Base-by-base conservation (phyloP, 2,888 invertebrate genomes). In the Masnerella sp. region DNA sequence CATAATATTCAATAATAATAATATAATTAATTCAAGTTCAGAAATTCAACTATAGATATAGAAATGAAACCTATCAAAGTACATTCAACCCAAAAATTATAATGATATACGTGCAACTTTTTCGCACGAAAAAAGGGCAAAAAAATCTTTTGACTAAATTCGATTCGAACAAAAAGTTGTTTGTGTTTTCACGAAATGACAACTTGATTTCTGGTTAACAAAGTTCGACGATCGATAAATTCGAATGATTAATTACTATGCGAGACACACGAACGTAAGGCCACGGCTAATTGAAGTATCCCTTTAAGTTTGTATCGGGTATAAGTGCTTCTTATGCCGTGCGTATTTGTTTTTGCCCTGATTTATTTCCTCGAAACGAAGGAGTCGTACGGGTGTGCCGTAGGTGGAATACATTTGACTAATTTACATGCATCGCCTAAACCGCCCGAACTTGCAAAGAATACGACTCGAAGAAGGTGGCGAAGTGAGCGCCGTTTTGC, bases 401-500 rank as follows among this genome's bases (percentile, higher is more conserved):
- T 52, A 71, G 78, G 59, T 73, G 75, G 73, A 76, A 76, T 75
- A 78, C 75, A 79, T 73, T 74, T 62, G 72, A 73, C 65, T 75
- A 71, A 75, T 79, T 78, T 73, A 69, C 76, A 78, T 72, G 77
- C 77, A 67, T 52, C 47, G 59, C 51, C 45, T 72, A 49, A 61
- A 64, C 58, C 49, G 73, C 12, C 59, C 25, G 68, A 17, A 20
- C 47, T 56, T 15, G 62, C 36, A 45, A 30, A 64, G 75, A 73
- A 71, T 70, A 68, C 68, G 65, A 75, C 74, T 74, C 58, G 52
- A 58, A 70, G 70, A 30, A 59, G 58, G 58, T 70, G 49, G 40
- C 15, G 17, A 75, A 51, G 75, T 58, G 15, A 76, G n/a, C n/a
- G n/a, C n/a, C 70, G 76, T 68, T 5, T 5, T 77, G 69, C 68